Evolutionary conservation across 2,888 invertebrate species (phyloP).

Genomic region (Standfussiana lucernea): DNA sequence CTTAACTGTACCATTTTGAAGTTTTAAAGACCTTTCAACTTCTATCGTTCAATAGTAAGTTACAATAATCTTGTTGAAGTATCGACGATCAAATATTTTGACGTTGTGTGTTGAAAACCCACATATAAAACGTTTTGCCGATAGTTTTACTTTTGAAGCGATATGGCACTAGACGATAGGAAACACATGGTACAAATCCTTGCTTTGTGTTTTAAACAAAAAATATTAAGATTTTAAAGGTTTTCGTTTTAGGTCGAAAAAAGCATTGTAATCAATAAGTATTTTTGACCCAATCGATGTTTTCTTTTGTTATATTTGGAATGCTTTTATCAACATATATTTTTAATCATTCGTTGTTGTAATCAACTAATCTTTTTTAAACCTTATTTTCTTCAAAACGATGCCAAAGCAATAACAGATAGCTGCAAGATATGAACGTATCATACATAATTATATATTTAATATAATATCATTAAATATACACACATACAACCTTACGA

Average conservation of each 20-base stretch:
- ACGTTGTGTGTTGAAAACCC: background rate
- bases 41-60: background rate
- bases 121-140: background rate
- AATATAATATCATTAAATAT: constrained; percentile 43
- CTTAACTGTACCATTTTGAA: constrained; percentile 8
- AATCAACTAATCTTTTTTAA: background rate
- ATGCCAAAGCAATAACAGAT: constrained; percentile 39
- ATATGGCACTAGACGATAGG: constrained; percentile 51
- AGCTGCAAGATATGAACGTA: constrained; percentile 29
- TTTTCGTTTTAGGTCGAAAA: background rate
- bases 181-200: constrained; percentile 1
- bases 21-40: background rate
- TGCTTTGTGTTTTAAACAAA: background rate
- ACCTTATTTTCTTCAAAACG: background rate
- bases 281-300: background rate
- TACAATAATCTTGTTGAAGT: background rate
- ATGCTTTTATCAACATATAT: background rate
- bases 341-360: background rate
- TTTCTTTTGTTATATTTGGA: background rate
- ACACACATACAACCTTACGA: constrained; percentile 73
- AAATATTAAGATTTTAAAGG: background rate
- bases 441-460: constrained; percentile 27
- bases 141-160: background rate
- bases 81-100: background rate
- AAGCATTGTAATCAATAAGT: background rate